These are phyloP conservation scores for Lithobius niger DNA, from an alignment of 1,140 invertebrate species.

Conservation along the genomic window DNA sequence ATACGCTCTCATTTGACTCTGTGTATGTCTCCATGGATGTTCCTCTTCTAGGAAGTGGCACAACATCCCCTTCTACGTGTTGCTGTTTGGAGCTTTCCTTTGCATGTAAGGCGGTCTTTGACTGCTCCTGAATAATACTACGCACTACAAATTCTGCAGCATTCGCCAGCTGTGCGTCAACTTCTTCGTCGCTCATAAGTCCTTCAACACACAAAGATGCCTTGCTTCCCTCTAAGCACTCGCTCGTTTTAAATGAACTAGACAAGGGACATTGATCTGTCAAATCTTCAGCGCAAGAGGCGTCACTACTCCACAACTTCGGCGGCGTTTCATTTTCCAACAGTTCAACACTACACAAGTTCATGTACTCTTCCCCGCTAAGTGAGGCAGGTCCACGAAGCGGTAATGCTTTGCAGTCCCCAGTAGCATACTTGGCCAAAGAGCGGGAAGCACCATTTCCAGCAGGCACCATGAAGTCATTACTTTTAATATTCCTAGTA, in stretches of 20 bases:
- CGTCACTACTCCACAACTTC: neutral
- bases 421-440: too few relatives aligned
- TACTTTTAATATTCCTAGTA: too few relatives aligned
- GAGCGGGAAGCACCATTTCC: too few relatives aligned
- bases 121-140: neutral
- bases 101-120: neutral
- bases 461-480: too few relatives aligned
- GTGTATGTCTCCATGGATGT: too few relatives aligned
- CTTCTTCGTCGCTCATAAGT: neutral
- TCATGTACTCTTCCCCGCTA: neutral
- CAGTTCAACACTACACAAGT: neutral
- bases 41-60: too few relatives aligned
- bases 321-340: slow-evolving; percentile 1
- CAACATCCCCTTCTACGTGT: too few relatives aligned
- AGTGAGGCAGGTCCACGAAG: too few relatives aligned
- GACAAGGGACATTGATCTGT: neutral
- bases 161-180: neutral
- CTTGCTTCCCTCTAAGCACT: neutral
- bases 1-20: too few relatives aligned
- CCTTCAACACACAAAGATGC: neutral
- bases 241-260: neutral
- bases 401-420: too few relatives aligned
- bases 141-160: neutral
- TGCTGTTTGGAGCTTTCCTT: too few relatives aligned
- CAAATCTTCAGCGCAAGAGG: neutral